These are phyloP conservation scores for Bugulina stolonifera DNA, from an alignment of 2,888 invertebrate genomes.

Conservation along the genomic window DNA sequence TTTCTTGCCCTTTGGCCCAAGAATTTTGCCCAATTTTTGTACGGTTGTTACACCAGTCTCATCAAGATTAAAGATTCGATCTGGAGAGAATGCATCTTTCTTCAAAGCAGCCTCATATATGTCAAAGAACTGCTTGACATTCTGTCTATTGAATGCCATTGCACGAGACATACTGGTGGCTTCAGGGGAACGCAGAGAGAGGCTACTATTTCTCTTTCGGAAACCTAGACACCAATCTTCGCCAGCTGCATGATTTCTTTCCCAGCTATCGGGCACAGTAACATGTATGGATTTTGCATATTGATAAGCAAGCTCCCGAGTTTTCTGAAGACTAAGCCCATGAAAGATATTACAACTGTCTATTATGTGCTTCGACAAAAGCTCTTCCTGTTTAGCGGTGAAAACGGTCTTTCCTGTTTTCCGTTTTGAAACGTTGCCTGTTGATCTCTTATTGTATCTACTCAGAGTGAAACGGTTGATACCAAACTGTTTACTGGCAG, in stretches of 20 bases:
- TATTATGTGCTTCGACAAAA: neutral
- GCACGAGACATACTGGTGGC: conserved; percentile 23
- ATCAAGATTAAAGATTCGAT: conserved; percentile 26
- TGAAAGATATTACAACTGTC: conserved; percentile 1
- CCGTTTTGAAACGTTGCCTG: neutral
- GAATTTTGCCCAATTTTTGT: conserved; percentile 20
- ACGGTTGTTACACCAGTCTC: conserved; percentile 28
- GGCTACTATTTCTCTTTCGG: neutral
- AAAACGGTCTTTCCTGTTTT: neutral
- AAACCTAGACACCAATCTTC: neutral
- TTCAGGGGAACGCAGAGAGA: conserved; percentile 24
- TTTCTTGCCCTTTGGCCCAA: conserved; percentile 27
- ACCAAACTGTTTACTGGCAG: neutral
- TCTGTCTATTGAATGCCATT: conserved; percentile 25
- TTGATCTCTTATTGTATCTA: too few relatives aligned
- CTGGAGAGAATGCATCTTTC: conserved; percentile 1
- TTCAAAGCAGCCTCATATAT: neutral
- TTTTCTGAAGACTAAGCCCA: neutral
- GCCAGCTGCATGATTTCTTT: neutral
- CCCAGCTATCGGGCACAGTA: neutral
- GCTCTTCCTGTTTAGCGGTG: neutral
- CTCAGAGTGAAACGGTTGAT: neutral
- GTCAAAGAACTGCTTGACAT: neutral
- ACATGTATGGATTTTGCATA: neutral
- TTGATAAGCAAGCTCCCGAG: neutral